These are phyloP conservation scores for Lasioglossum baleicum DNA, from an alignment of 1,140 invertebrate genomes.

Conservation along the genomic window DNA sequence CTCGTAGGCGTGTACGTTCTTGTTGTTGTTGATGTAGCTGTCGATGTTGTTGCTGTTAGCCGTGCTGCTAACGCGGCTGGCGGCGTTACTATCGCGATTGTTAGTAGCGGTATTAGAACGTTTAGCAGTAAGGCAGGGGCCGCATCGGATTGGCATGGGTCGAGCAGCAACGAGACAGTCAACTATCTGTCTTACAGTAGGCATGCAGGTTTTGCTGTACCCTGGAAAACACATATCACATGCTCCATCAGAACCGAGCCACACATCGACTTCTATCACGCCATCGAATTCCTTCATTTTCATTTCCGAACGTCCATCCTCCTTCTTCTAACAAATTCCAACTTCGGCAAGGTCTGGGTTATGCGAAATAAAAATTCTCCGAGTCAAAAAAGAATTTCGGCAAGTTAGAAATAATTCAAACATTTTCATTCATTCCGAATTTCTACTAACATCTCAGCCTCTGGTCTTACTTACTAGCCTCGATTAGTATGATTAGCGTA, in stretches of 20 bases:
- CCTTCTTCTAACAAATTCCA: too few species aligned
- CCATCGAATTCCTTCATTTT: conserved; percentile 30
- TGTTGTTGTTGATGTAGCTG: conserved; percentile 54
- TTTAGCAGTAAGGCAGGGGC: conserved; percentile 76
- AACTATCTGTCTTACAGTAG: conserved; percentile 80
- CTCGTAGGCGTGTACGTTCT: conserved; percentile 64
- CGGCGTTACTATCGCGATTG: conserved; percentile 65
- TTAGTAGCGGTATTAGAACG: conserved; percentile 72
- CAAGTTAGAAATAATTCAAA: too few species aligned
- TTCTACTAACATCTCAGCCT: too few species aligned
- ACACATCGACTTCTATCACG: conserved; percentile 56
- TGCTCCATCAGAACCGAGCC: conserved; percentile 76
- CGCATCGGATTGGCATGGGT: conserved; percentile 75
- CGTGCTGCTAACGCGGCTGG: conserved; percentile 63
- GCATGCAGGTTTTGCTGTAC: conserved; percentile 79
- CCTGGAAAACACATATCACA: conserved; percentile 79
- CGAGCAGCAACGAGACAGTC: conserved; percentile 77
- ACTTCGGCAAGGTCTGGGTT: too few species aligned
- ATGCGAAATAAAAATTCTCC: too few species aligned
- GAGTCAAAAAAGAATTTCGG: too few species aligned
- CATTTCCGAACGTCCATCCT: not conserved
- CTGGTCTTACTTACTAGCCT: too few species aligned
- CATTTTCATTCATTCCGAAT: too few species aligned
- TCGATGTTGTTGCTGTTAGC: conserved; percentile 58
- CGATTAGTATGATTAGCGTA: too few species aligned